Base-by-base conservation (phyloP, 2,888 invertebrate genomes). In the Epinotia brunnichana region DNA sequence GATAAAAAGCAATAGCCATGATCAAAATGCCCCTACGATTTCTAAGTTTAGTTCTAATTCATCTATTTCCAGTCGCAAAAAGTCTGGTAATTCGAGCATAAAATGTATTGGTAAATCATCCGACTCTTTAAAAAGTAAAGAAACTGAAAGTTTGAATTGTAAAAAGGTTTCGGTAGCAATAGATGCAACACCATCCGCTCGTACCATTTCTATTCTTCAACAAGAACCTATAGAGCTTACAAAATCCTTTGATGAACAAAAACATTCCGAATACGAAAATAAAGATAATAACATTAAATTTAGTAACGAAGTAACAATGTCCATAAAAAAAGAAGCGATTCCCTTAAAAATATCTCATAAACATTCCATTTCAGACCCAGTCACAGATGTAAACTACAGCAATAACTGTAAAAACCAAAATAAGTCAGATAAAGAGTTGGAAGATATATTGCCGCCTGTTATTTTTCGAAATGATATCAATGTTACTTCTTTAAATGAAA, bases 221-320 rank as follows among this genome's bases (percentile, higher is more conserved):
- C 97, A 97, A 88, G 95, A 96, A 83, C 97, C 97, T 0, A 96
- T 96, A 75, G 96, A 97, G 87, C 84, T 96, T 60, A 94, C 94
- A 0, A 96, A 96, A 87, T 94, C 94, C n/a, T 88, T 95, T 59
- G 95, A 95, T 70, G 87, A 89, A 67, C 76, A 77, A 72, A 82
- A 79, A 88, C 86, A 89, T 89, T 88, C 89, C 85, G 87, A 76
- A 78, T 80, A 71, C 74, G 82, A 82, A 69, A 81, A 80, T 62
- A 87, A 77, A 48, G 76, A 84, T 39, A 15, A n/a, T 29, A 79
- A 80, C 29, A 79, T 77, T 74, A 79, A 81, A 2, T 94, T 87
- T 69, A 92, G 87, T 44, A 93, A 93, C 74, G 81, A 87, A 64
- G 86, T 94, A 0, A 93, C 88, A 64, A 75, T 94, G 39, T 84